Base-by-base conservation (phyloP, 2,888 invertebrate species). In the Apantesis nais region DNA sequence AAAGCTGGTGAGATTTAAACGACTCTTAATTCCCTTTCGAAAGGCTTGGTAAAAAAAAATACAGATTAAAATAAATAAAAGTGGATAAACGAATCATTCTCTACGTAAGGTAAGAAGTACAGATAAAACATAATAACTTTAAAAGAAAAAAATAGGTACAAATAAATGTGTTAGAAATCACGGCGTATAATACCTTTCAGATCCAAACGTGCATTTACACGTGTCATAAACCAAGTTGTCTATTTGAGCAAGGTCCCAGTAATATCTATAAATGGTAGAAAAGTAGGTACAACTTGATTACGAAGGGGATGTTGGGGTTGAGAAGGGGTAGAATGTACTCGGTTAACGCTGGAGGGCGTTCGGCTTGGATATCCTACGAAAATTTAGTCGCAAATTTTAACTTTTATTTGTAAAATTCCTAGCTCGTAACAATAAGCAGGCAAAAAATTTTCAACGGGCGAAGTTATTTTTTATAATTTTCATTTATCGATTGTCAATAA, bases 291-390 rank as follows among this genome's bases (percentile, higher is more conserved):
- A 37, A 65, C 62, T 34, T 71, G 76, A 81, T 76, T 70, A 76
- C 81, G 39, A 74, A 79, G 70, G 81, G 77, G 73, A 76, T 78
- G 64, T 78, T 65, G 68, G 73, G 79, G 71, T 73, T 81, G 77
- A 72, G 76, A 81, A 78, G 69, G 76, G 73, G 74, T 72, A 78
- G 74, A 76, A 69, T 72, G 63, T 74, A 76, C 73, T 74, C 76
- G 78, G 67, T 66, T 63, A 55, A 37, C 58, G 63, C 74, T 71
- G 60, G 66, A 62, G 70, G 78, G 62, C 58, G 64, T 70, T 65
- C 61, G 66, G 63, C 62, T 71, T 67, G 64, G 58, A 69, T 70
- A 78, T 67, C 34, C 52, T 71, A 61, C 62, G 63, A 77, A 74
- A 75, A 74, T 66, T 63, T 62, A 37, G 25, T 25, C 62, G 34